Conservation (phyloP, 1,140 invertebrate genomes). For the Formica selysi region DNA sequence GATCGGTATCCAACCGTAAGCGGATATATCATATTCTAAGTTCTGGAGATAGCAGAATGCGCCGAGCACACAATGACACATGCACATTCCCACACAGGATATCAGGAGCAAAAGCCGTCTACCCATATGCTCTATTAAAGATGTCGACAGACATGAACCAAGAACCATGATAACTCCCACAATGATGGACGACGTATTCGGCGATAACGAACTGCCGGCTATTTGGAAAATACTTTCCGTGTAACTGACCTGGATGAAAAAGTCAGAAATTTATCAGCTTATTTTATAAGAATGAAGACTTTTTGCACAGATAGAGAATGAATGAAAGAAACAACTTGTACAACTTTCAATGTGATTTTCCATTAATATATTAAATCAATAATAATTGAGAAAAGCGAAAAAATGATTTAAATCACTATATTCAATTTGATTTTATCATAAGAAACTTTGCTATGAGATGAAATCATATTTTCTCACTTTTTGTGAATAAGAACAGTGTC, state of each 20-base stretch:
- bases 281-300: constrained; percentile 8
- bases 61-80: constrained; percentile 83
- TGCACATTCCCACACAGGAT: constrained; percentile 84
- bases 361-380: not conserved
- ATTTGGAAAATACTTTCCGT: constrained; percentile 88
- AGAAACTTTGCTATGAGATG: not conserved
- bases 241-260: constrained; percentile 82
- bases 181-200: constrained; percentile 87
- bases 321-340: not conserved
- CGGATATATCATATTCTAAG: constrained; percentile 74
- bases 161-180: constrained; percentile 84
- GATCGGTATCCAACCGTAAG: constrained; percentile 86
- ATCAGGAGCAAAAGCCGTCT: constrained; percentile 87
- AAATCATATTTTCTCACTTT: not conserved
- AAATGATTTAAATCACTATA: not conserved
- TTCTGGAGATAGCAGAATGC: constrained; percentile 83
- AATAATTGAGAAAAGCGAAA: not conserved
- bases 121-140: constrained; percentile 88
- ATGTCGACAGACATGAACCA: constrained; percentile 85
- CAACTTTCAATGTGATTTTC: not conserved
- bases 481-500: not conserved
- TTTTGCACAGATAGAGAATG: not conserved
- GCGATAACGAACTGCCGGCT: constrained; percentile 84
- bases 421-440: not conserved
- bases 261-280: constrained; percentile 35